These are phyloP conservation scores for Rattus rattus DNA, from an alignment of 2,113 vertebrate species.

Conservation along the genomic window DNA sequence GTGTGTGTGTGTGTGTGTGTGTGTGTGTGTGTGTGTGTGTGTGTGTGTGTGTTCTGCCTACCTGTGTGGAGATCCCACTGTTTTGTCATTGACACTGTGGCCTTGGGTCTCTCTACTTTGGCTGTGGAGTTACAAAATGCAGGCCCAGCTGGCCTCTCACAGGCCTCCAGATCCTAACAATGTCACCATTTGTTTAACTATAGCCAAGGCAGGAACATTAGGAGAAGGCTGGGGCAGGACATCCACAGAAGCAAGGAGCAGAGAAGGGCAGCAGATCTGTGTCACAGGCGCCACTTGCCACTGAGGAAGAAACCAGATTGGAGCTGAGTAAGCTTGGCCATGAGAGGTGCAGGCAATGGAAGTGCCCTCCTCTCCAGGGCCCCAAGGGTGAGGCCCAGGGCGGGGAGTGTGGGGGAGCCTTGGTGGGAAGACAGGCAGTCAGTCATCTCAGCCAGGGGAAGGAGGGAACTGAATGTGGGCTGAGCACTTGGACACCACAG, in stretches of 20 bases:
- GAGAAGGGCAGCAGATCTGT: neutral
- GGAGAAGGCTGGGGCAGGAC: neutral
- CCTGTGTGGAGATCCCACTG: rapidly evolving
- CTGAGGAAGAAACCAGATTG: neutral
- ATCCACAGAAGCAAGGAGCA: neutral
- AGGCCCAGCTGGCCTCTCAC: neutral
- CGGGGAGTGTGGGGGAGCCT: neutral
- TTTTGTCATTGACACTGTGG: neutral
- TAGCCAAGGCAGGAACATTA: neutral
- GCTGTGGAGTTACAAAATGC: neutral
- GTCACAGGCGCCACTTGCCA: neutral
- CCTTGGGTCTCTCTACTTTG: neutral
- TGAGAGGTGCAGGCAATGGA: rapidly evolving
- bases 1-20: too few species aligned
- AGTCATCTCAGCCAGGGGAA: neutral
- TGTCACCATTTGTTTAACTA: neutral
- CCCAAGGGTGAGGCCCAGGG: neutral
- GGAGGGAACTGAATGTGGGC: neutral
- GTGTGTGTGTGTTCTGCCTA: too few species aligned
- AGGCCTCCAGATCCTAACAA: neutral
- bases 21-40: too few species aligned
- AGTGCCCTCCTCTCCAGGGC: neutral
- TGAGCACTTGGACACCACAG: neutral
- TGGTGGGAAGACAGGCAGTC: neutral
- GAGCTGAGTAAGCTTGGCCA: neutral